phyloP scores from a whole-genome alignment of 2,113 vertebrate genomes.

The Rhea pennata region DNA sequence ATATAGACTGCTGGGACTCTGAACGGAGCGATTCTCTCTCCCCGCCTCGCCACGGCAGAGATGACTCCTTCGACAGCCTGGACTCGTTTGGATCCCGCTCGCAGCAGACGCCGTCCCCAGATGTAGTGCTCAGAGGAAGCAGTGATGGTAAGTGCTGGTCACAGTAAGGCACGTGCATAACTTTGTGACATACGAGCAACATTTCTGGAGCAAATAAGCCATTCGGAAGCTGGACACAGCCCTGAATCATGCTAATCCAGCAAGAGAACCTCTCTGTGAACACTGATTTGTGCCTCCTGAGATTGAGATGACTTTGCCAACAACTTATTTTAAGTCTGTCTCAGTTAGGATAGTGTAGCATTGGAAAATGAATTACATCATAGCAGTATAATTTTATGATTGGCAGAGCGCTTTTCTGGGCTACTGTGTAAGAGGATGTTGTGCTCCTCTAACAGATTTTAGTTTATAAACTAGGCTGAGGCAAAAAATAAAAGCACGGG shows the following conservation, averaged over 20 bases:
- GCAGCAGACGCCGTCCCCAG: conserved; percentile 94
- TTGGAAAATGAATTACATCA: conserved; percentile 62
- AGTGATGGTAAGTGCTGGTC: conserved; percentile 89
- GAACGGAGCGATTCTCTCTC: conserved; percentile 97
- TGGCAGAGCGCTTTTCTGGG: conserved; percentile 14
- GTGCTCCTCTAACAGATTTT: conserved; percentile 23
- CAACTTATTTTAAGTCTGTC: conserved; percentile 12
- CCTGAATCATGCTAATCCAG: not conserved
- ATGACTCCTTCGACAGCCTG: conserved; percentile 99
- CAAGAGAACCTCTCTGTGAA: not conserved
- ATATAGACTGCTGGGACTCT: conserved; percentile 97
- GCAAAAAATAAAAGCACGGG: not conserved
- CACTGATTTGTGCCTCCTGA: conserved; percentile 18
- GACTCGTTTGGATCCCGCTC: conserved; percentile 97
- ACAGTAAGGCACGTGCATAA: not conserved
- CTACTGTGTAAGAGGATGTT: conserved; percentile 17
- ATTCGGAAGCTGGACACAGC: not conserved
- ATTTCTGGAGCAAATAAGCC: not conserved
- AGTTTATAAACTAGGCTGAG: conserved; percentile 23
- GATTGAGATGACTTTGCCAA: conserved; percentile 31
- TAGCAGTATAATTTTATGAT: conserved; percentile 23
- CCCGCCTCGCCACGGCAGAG: conserved; percentile 89
- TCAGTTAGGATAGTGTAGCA: not conserved
- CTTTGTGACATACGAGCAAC: accelerated
- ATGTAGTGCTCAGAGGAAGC: conserved; percentile 92